Conservation (phyloP, 2,797 vertebrate genomes). For the Silurus aristotelis region DNA sequence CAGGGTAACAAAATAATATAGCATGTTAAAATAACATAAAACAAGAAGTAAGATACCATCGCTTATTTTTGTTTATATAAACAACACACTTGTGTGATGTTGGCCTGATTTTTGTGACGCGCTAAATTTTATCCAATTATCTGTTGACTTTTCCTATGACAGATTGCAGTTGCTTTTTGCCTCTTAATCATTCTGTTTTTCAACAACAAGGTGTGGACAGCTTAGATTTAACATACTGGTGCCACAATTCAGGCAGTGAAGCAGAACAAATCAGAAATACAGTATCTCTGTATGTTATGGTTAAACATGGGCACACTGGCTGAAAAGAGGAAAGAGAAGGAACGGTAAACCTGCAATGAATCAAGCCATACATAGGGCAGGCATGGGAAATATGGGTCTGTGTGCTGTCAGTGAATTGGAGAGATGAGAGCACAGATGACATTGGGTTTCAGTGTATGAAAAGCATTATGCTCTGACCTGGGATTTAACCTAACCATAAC, state of each 20-base stretch:
- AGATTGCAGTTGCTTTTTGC: conserved; percentile 13
- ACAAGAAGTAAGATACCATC: background rate
- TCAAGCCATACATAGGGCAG: conserved; percentile 12
- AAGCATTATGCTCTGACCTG: conserved; percentile 51
- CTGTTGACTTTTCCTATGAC: background rate
- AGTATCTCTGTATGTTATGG: background rate
- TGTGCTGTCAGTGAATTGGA: conserved; percentile 34
- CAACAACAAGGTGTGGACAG: conserved; percentile 21
- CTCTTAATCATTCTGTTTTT: conserved; percentile 6
- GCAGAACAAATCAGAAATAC: conserved; percentile 44
- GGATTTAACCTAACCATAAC: conserved; percentile 43
- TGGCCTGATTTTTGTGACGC: background rate
- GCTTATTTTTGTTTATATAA: background rate
- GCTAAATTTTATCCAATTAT: background rate
- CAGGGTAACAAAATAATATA: background rate
- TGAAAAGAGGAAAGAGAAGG: conserved; percentile 30
- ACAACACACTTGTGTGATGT: conserved; percentile 5
- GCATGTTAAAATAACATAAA: conserved; percentile 8
- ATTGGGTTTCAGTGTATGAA: conserved; percentile 46
- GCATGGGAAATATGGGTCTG: conserved; percentile 40
- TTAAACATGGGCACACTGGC: conserved; percentile 29
- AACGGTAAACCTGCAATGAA: conserved; percentile 24
- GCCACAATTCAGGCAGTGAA: conserved; percentile 11
- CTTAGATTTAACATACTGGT: conserved; percentile 38
- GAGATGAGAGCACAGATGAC: conserved; percentile 26